Evolutionary conservation across 2,797 vertebrate species (phyloP), one percentile per base, ranked within the genome.

Genomic region (Fistularia tabacaria): DNA sequence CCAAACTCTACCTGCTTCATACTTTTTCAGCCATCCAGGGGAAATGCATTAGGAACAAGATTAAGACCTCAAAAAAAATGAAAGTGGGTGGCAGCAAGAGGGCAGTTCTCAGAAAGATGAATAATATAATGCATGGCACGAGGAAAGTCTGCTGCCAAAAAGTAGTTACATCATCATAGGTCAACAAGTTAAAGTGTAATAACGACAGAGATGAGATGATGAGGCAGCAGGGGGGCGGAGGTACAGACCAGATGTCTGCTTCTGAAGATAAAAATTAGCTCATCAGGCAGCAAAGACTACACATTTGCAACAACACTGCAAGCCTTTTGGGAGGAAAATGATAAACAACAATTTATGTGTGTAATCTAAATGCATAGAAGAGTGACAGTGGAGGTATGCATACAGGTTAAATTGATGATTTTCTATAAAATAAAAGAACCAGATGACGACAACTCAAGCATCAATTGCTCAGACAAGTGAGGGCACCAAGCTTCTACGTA

Each of bases 161-260:
- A 77, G 56, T 52, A 46, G 87, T 89, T 89, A 89, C 82, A 83
- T 89, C 83, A 87, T 69, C 61, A 14, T 59, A 82, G 82, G 85
- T 86, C 84, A 85, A 69, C 54, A 46, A 74, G 70, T 70, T 71
- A 82, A 73, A 77, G 78, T 71, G 74, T 85, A 89, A 86, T 89
- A 83, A 83, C 73, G 81, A 75, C 55, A 66, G 77, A 82, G 69
- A 81, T 69, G 71, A 84, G 69, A 76, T 66, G 78, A 81, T 69
- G 71, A 69, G 57, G 63, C 70, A 68, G 69, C 67, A 73, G 70
- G 61, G 46, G 51, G 25, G 51, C 52, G 73, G 58, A 45, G 10
- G 6, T 64, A 57, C 44, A 54, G 61, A 73, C 66, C 81, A 85
- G 83, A 85, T 85, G 86, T 79, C 79, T 61, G 56, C 73, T 84